Evolutionary conservation across 2,888 invertebrate species (phyloP).

Genomic region (Tenthredo livida): DNA sequence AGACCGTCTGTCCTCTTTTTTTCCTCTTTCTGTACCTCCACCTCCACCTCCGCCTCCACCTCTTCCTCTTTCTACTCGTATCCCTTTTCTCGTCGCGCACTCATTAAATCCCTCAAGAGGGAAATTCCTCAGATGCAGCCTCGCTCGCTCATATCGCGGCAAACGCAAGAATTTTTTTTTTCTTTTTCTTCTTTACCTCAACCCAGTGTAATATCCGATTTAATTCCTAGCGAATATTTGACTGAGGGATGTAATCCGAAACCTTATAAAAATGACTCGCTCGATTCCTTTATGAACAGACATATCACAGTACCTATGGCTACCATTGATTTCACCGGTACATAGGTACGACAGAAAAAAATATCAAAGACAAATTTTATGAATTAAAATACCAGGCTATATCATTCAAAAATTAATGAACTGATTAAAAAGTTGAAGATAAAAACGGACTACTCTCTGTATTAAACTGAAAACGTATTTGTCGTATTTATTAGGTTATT

Average conservation of each 20-base stretch:
- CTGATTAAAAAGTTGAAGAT: neutral
- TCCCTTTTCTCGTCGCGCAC: conserved; percentile 50
- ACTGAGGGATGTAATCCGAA: conserved; percentile 39
- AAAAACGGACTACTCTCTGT: no score
- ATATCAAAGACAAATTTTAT: neutral
- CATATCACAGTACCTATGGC: neutral
- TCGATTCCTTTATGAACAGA: neutral
- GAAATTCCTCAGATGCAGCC: conserved; percentile 50
- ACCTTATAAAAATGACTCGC: conserved; percentile 26
- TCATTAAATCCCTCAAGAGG: conserved; percentile 52
- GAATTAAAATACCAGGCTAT: neutral
- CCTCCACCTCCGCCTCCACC: conserved; percentile 29
- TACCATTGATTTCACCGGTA: neutral
- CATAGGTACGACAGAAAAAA: neutral
- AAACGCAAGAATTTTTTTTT: conserved; percentile 35
- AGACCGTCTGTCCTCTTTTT: conserved; percentile 57
- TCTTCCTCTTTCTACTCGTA: conserved; percentile 56
- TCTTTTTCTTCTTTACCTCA: neutral
- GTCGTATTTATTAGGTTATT: neutral
- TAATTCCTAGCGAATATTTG: conserved; percentile 41
- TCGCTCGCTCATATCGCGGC: conserved; percentile 49
- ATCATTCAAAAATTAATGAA: neutral
- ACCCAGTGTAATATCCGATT: conserved; percentile 49
- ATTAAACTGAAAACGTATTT: neutral
- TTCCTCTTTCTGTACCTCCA: conserved; percentile 47